Conservation (phyloP, 2,797 vertebrate genomes). For the Siniperca undulata region DNA sequence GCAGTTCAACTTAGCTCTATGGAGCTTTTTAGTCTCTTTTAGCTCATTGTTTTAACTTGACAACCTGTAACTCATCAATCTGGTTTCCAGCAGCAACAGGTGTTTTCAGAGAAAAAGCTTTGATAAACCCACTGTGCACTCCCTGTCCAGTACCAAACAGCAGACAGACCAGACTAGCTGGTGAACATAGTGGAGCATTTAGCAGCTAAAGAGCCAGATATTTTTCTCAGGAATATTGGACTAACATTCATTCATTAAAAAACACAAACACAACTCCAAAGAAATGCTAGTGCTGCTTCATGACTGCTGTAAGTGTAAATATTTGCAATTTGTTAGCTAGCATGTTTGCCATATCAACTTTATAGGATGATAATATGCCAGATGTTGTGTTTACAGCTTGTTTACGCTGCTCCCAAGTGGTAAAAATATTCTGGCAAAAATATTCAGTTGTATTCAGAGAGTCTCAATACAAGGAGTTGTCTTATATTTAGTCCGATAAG, state of each 20-base stretch:
- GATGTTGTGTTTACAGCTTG: neutral
- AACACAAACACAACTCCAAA: neutral
- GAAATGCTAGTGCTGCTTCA: neutral
- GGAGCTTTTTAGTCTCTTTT: neutral
- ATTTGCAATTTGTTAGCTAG: neutral
- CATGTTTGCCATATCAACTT: neutral
- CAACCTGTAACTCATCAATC: neutral
- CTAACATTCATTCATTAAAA: neutral
- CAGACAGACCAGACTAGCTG: neutral
- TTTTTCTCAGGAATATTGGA: neutral
- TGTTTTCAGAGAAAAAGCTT: too few species aligned
- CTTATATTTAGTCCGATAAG: neutral
- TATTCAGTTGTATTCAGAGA: neutral
- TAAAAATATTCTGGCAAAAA: too few species aligned
- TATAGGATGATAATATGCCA: neutral
- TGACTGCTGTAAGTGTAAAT: neutral
- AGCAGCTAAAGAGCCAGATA: neutral
- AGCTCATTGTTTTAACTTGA: neutral
- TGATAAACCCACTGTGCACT: too few species aligned
- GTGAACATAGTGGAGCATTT: neutral
- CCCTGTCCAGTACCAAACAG: too few species aligned
- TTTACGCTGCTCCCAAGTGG: neutral
- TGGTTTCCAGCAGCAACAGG: neutral
- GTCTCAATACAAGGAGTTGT: neutral
- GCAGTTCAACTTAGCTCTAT: neutral